Base-by-base conservation (phyloP, 1,140 invertebrate species). In the Anagrus nilaparvatae region DNA sequence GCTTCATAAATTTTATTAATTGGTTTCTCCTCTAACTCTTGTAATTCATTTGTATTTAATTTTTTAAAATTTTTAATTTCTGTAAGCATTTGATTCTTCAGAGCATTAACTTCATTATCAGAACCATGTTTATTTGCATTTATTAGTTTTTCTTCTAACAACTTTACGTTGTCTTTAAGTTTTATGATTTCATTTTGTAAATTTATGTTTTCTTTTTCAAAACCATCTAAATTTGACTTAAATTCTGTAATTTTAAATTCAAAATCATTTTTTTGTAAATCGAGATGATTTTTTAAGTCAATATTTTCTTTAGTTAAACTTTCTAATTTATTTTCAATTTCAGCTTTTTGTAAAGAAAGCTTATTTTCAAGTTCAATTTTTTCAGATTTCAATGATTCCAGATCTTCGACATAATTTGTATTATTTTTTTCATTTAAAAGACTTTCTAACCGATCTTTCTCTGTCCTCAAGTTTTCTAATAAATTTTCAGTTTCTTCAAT, bases 81-180 rank as follows among this genome's bases (percentile, higher is more conserved):
- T 18, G 60, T 59, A 0, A 54, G 48, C 3, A 67, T 59, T n/a
- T 36, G 41, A 1, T 29, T n/a, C 13, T 47, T 56, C 0, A 44
- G 42, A 1, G 43, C 30, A 10, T 58, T 32, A 3, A 66, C 34
- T 33, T 60, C 57, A 1, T 55, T 48, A 0, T 43, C 6, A 4
- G 44, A 34, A 5, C 36, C 32, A 3, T 48, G 44, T n/a, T 46
- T 47, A 0, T 41, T 29, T 2, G 23, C 29, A 30, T 34, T 46
- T 1, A 13, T 20, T 17, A 46, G 36, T 10, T 46, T 45, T 32
- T 20, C 14, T 12, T 28, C 24, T 7, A 27, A 32, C 13, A 44
- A 28, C 27, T 47, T 3, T 27, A 25, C 25, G 0, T 49, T 23
- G 23, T 31, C 33, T 27, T 48, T 39, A 7, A 61, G 10, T 5